Evolutionary conservation across 2,888 invertebrate genomes (phyloP), one percentile per base, ranked within the genome.

Genomic region (Artemia sinica): DNA sequence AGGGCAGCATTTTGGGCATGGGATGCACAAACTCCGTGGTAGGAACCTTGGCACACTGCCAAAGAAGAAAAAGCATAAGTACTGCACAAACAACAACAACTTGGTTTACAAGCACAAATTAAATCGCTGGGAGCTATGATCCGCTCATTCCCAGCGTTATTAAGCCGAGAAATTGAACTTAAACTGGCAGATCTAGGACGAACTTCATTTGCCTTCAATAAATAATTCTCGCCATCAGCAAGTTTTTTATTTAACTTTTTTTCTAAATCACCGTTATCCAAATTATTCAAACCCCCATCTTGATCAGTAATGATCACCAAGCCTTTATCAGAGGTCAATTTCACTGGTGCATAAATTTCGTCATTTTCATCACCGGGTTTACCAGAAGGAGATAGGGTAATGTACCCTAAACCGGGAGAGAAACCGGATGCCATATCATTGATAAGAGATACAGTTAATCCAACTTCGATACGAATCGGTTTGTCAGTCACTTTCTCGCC

Each of bases 31-130:
- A 58, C 63, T 58, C 63, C 63, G 63, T 58, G 63, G 63, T 58
- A 58, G 8, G 63, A 11, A n/a, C 63, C 63, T 28, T 58, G 63
- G 63, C 63, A 58, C n/a, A 58, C 63, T 58, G 63, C n/a, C 14
- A 28, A 58, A n/a, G 28, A 28, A 58, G 63, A 58, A n/a, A 58
- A 58, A 18, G 14, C 63, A 58, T 58, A 58, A 58, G 63, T 58
- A 58, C 63, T 18, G 63, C 84, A 84, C 80, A 81, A 82, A 79
- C 83, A 83, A 78, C 83, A 83, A 79, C 83, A 83, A 48, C 66
- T 68, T 63, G 69, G 69, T 49, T 52, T 49, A 67, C 70, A 71
- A n/a, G 69, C 49, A 50, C 70, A 71, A 72, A 80, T 75, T 12
- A 67, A 67, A 9, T 58, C 48, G 68, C 68, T 41, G 49, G 65